A percentile compares a stretch with the other conserved stretches of the same genome.
Conservation (phyloP, 2,797 vertebrate species). For the Channa striata region DNA sequence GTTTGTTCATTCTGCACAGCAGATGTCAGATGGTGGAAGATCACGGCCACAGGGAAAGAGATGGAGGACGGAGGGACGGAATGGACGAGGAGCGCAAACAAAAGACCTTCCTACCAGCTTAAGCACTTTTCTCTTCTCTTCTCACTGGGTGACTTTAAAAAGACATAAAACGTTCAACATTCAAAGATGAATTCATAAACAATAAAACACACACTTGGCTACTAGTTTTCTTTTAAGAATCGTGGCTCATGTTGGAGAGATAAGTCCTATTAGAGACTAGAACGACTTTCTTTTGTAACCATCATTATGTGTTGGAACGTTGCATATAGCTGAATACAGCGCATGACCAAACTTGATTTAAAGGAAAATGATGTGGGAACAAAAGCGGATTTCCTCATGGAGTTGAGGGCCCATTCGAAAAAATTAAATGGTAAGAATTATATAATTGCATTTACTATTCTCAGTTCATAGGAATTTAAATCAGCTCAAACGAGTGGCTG, state of each 20-base stretch:
- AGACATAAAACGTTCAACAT: neutral
- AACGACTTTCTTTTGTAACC: too few species aligned
- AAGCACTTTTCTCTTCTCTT: neutral
- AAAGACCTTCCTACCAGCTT: neutral
- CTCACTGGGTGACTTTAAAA: neutral
- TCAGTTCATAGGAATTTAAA: too few species aligned
- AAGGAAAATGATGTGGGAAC: too few species aligned
- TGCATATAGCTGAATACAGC: too few species aligned
- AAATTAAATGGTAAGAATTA: too few species aligned
- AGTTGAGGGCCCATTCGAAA: too few species aligned
- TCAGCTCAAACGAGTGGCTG: too few species aligned
- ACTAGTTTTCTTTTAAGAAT: neutral
- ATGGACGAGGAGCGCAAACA: neutral
- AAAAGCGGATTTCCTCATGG: too few species aligned
- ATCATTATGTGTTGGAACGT: too few species aligned
- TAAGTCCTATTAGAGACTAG: neutral
- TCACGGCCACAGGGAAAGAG: slow-evolving; percentile 18
- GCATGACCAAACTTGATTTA: too few species aligned
- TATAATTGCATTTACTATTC: too few species aligned
- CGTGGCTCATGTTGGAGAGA: neutral
- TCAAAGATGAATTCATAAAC: neutral
- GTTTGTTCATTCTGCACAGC: slow-evolving; percentile 37
- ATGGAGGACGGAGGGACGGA: neutral
- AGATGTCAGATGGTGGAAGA: slow-evolving; percentile 50
- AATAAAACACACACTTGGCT: neutral